These are phyloP conservation scores for Seira sanloemensis DNA, from an alignment of 2,888 invertebrate genomes.

Conservation along the genomic window DNA sequence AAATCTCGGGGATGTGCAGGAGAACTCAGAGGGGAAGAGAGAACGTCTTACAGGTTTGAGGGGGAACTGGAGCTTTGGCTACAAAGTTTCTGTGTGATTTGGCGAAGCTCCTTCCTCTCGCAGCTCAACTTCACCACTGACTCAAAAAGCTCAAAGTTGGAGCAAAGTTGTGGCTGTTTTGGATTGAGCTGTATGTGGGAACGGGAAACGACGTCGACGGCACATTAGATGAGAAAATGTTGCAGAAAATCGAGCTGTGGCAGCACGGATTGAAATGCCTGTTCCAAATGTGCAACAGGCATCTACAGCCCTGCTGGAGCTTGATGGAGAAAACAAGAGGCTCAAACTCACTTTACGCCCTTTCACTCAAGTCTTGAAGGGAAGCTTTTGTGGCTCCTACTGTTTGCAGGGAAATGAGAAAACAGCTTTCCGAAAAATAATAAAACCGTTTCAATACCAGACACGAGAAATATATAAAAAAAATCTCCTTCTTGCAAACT, in stretches of 20 bases:
- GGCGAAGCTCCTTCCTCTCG: constrained; percentile 49
- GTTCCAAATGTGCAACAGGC: constrained; percentile 14
- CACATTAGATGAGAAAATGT: not conserved
- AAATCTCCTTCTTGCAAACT: too few species aligned
- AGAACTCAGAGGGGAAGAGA: too few species aligned
- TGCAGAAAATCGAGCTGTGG: not conserved
- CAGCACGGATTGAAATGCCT: not conserved
- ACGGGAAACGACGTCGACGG: not conserved
- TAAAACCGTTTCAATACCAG: not conserved
- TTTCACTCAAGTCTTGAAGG: too few species aligned
- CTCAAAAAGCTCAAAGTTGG: not conserved
- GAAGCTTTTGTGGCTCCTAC: too few species aligned
- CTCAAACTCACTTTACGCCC: not conserved
- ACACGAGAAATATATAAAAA: too few species aligned
- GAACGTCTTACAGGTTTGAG: too few species aligned
- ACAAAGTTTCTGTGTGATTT: too few species aligned
- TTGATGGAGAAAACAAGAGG: not conserved
- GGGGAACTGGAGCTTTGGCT: too few species aligned
- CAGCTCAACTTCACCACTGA: constrained; percentile 49
- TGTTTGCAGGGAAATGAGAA: not conserved
- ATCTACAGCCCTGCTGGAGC: not conserved
- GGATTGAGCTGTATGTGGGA: not conserved
- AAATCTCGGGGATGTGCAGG: too few species aligned
- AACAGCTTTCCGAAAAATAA: not conserved
- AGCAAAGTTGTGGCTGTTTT: too few species aligned